A percentile compares a stretch with the other conserved stretches of the same genome.
Conservation (phyloP, 2,113 vertebrate species). For the Egretta garzetta region DNA sequence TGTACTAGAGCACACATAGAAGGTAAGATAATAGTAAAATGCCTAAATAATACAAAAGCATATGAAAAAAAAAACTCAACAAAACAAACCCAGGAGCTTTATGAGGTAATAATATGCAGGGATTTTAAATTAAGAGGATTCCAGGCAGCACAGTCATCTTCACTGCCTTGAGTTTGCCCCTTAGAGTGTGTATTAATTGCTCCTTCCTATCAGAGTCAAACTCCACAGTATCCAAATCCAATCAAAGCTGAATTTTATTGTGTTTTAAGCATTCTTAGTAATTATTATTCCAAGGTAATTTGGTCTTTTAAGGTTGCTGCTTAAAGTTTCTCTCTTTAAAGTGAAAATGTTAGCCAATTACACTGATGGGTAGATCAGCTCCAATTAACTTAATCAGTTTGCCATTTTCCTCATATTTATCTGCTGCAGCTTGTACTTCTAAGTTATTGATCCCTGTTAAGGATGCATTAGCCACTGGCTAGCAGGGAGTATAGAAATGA, state of each 20-base stretch:
- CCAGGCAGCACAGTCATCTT: background rate
- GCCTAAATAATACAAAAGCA: background rate
- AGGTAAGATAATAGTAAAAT: background rate
- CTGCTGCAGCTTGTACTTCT: background rate
- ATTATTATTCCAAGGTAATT: conserved; percentile 35
- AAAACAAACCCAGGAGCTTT: background rate
- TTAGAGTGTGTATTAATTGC: conserved; percentile 17
- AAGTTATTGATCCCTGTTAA: background rate
- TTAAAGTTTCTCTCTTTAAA: conserved; percentile 13
- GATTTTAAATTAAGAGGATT: conserved; percentile 37
- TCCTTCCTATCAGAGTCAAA: background rate
- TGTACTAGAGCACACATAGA: background rate
- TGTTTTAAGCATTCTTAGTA: conserved; percentile 13
- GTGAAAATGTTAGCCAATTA: conserved; percentile 20
- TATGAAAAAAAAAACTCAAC: accelerated
- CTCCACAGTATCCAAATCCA: background rate
- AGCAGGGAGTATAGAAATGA: background rate
- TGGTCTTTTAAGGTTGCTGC: background rate
- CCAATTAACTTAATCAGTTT: conserved; percentile 19
- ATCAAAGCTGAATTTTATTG: conserved; percentile 39
- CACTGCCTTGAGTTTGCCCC: background rate
- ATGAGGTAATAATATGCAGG: background rate
- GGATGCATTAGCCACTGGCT: background rate
- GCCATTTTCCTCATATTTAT: background rate
- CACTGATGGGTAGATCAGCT: background rate